Base-by-base conservation (phyloP, 2,113 vertebrate species). In the Varanus komodoensis region DNA sequence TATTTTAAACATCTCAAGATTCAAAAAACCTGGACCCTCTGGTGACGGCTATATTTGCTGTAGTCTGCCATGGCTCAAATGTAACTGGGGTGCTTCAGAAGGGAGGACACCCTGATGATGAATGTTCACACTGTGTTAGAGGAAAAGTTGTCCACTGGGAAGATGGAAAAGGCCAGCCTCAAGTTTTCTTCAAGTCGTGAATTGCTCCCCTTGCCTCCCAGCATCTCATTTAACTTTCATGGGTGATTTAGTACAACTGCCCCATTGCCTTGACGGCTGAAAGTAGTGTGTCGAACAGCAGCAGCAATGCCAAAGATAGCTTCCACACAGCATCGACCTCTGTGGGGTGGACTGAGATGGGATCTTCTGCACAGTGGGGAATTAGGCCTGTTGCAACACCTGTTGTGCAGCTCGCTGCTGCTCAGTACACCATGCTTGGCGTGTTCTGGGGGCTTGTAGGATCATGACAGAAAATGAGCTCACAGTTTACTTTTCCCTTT, bases 361-460 rank as follows among this genome's bases (percentile, higher is more conserved):
- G 64, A 73, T 89, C 91, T 95, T 68, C 93, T 90, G 89, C 69
- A 92, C 91, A 0, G 68, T 90, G 93, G 94, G 38, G 84, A 95
- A 92, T 74, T 54, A 88, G 92, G 91, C 9, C 83, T 14, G 77
- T 71, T 92, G 89, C 83, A 88, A 77, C 27, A 84, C 14, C 82
- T 32, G 64, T 87, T 78, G 50, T 86, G 32, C 29, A 86, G 50
- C 19, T 57, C 74, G 48, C n/a, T 54, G 11, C 71, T 75, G 50
- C 15, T 57, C 32, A 15, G 8, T 11, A 6, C 8, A n/a, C 12
- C 54, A 52, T 32, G 32, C 54, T n/a, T 32, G 21, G 38, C 44
- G 4, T 14, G 34, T 34, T 77, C 44, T 34, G 78, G 12, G 8
- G 52, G 32, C 29, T 61, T 61, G 81, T 34, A 38, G 25, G 23